Percentiles rank a stretch among this genome's conserved stretches.
phyloP scores from a whole-genome alignment of 2,113 vertebrate genomes.

The Panurus biarmicus region DNA sequence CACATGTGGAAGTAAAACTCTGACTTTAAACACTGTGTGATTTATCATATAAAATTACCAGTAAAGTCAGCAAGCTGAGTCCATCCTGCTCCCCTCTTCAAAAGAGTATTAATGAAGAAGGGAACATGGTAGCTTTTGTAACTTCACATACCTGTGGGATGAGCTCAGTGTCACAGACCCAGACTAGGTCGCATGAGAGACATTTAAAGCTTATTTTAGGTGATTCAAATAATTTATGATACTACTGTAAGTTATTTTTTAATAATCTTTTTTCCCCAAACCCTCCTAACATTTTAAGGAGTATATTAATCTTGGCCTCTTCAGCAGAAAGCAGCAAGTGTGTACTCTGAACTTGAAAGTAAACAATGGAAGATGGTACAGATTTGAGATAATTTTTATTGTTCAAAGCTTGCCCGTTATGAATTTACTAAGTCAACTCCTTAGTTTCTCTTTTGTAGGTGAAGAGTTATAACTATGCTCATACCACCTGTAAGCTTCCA shows the following conservation, averaged over 20 bases:
- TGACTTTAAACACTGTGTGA: not conserved
- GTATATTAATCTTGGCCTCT: not conserved
- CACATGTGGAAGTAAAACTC: not conserved
- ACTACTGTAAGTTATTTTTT: not conserved
- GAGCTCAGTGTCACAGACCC: accelerated
- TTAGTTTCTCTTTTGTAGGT: not conserved
- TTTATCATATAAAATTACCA: not conserved
- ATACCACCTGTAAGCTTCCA: not conserved
- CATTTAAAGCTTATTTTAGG: not conserved
- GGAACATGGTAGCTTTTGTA: not conserved
- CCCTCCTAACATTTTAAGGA: not conserved
- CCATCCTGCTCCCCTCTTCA: not conserved
- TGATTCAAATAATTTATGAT: not conserved
- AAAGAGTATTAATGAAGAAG: not conserved
- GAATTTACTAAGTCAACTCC: not conserved
- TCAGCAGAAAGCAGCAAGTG: not conserved
- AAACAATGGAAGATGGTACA: not conserved
- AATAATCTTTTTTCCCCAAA: not conserved
- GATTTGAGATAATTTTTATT: not conserved
- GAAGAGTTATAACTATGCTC: not conserved
- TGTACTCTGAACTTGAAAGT: not conserved
- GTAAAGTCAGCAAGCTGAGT: not conserved
- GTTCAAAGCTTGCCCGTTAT: not conserved
- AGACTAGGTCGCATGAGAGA: not conserved
- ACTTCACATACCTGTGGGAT: not conserved